phyloP scores from a whole-genome alignment of 2,888 invertebrate species.

The Coelogynopora nodosa region DNA sequence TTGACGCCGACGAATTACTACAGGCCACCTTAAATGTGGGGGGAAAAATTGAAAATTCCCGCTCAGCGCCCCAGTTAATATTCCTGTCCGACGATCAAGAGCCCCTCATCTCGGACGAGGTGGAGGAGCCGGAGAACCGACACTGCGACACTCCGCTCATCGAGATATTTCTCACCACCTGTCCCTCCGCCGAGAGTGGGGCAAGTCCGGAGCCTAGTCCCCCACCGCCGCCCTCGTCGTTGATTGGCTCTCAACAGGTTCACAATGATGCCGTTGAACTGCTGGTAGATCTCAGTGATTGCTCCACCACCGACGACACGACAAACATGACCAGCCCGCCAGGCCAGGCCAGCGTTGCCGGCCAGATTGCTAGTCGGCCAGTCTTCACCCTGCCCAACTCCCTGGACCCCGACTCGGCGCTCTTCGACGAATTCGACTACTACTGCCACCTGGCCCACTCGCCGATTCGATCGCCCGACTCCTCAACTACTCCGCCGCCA shows the following conservation, averaged over 20 bases:
- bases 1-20: neutral
- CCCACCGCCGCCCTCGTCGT: neutral
- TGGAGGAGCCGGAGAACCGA: neutral
- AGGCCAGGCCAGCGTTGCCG: neutral
- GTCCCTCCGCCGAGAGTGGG: neutral
- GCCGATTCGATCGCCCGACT: neutral
- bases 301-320: neutral
- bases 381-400: neutral
- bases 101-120: neutral
- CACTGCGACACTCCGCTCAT: neutral
- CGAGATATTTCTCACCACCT: neutral
- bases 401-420: neutral
- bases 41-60: neutral
- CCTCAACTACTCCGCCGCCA: neutral
- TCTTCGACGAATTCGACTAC: conserved; percentile 26
- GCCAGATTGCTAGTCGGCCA: neutral
- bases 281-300: neutral
- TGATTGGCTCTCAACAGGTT: neutral
- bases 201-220: neutral
- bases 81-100: conserved; percentile 5
- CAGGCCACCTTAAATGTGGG: neutral
- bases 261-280: neutral
- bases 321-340: neutral
- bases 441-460: conserved; percentile 29
- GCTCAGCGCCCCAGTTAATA: neutral